phyloP scores from a whole-genome alignment of 2,113 vertebrate species.

The Rattus norvegicus region DNA sequence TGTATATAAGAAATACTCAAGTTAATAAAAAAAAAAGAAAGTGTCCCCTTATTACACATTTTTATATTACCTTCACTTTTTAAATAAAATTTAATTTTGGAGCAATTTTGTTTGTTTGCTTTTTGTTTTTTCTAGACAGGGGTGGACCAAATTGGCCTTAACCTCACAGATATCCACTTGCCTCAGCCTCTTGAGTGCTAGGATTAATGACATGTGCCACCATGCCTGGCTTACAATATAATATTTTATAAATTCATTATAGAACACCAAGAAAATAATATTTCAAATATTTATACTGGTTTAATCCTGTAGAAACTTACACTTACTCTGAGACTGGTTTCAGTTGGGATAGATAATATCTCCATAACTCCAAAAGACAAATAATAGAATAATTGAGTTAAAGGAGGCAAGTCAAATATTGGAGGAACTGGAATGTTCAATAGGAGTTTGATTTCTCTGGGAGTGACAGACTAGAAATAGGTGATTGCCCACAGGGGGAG shows the following conservation, averaged over 20 bases:
- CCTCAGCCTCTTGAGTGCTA: neutral
- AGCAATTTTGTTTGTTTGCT: neutral
- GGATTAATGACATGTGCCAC: neutral
- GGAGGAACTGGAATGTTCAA: neutral
- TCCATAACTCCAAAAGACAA: neutral
- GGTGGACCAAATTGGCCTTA: neutral
- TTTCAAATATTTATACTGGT: neutral
- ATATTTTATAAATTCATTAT: neutral
- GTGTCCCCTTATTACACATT: neutral
- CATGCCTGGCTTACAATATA: neutral
- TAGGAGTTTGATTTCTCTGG: neutral
- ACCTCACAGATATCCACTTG: neutral
- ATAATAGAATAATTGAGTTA: neutral
- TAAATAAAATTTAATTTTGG: neutral
- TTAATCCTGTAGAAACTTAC: neutral
- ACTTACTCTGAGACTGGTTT: neutral
- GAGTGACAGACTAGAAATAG: neutral
- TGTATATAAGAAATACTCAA: no score
- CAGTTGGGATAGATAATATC: neutral
- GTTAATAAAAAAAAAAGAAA: no score
- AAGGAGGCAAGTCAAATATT: neutral
- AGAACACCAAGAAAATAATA: neutral
- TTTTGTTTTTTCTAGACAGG: no score
- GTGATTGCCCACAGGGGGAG: neutral
- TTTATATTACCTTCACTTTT: neutral